Evolutionary conservation across 2,113 vertebrate genomes (phyloP).

Genomic region (Cephalopterus ornatus): DNA sequence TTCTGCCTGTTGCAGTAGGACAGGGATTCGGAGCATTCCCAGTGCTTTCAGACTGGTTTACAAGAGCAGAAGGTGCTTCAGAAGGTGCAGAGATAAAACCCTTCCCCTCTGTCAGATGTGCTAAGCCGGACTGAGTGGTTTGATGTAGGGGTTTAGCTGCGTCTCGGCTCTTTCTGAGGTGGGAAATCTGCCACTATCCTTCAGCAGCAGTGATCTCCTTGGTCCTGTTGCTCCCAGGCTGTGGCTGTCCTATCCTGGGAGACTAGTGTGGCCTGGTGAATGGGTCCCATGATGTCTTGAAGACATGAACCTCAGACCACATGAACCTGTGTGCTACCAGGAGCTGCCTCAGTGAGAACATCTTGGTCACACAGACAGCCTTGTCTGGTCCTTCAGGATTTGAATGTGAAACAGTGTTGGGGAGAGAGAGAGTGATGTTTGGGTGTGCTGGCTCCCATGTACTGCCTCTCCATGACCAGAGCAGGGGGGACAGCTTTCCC

Average conservation of each 20-base stretch:
- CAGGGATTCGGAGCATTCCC: neutral
- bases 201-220: neutral
- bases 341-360: neutral
- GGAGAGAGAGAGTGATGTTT: neutral
- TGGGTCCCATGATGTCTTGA: neutral
- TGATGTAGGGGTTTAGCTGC: neutral
- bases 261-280: rapidly evolving
- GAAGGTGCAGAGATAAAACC: neutral
- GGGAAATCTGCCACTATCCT: neutral
- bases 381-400: neutral
- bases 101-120: neutral
- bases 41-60: neutral
- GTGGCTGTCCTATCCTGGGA: neutral
- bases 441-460: neutral
- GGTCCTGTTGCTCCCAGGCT: neutral
- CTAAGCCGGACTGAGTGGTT: neutral
- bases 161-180: rapidly evolving
- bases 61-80: neutral
- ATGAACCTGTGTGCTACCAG: neutral
- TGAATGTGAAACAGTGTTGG: neutral
- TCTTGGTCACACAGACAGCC: neutral
- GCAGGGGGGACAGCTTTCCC: neutral
- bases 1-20: neutral
- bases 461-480: neutral
- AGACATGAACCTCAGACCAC: neutral